These are phyloP conservation scores for Augiades crinisus DNA, from an alignment of 2,888 invertebrate species.

Conservation along the genomic window DNA sequence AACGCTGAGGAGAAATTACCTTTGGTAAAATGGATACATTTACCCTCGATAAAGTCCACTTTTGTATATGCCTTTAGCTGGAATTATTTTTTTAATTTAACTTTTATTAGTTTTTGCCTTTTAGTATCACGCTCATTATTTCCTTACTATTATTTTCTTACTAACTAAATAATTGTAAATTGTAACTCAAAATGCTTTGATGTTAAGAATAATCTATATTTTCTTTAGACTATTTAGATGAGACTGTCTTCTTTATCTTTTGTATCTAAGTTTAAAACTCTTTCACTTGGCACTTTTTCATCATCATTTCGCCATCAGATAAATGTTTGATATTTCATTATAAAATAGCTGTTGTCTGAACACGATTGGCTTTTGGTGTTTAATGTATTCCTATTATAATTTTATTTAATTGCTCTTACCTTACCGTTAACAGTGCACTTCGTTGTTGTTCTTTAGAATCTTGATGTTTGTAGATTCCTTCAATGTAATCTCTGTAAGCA, in stretches of 20 bases:
- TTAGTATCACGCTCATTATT: conserved; percentile 25
- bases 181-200: conserved; percentile 18
- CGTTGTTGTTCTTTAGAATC: conserved; percentile 17
- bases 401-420: conserved; percentile 3
- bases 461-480: conserved; percentile 19
- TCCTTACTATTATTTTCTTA: conserved; percentile 16
- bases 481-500: conserved; percentile 27
- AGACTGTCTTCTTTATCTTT: conserved; percentile 13
- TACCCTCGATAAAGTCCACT: conserved; percentile 68
- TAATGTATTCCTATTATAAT: background rate
- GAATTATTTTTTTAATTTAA: conserved; percentile 33
- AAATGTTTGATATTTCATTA: background rate
- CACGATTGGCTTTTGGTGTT: conserved; percentile 28
- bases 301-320: conserved; percentile 8
- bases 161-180: conserved; percentile 25
- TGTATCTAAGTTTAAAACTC: conserved; percentile 1
- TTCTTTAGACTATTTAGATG: conserved; percentile 16
- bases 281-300: conserved; percentile 18
- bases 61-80: conserved; percentile 48
- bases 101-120: conserved; percentile 35
- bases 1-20: conserved; percentile 95
- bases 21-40: conserved; percentile 87
- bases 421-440: conserved; percentile 23
- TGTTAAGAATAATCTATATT: conserved; percentile 3
- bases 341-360: conserved; percentile 20